Percentiles rank a stretch among this genome's conserved stretches.
Conservation (phyloP, 2,888 invertebrate species). For the Aplocera efformata region DNA sequence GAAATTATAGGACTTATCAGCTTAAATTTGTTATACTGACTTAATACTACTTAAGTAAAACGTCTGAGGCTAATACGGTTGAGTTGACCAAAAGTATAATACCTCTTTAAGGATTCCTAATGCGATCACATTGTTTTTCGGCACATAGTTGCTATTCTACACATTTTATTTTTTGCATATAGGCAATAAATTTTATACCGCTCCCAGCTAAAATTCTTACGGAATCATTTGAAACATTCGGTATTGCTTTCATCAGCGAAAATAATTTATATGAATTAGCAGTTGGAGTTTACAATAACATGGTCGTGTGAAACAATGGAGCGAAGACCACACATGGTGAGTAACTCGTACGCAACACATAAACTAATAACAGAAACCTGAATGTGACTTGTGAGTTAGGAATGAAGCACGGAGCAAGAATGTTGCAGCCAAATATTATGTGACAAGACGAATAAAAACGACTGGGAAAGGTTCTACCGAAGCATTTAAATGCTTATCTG, state of each 20-base stretch:
- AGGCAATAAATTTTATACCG: constrained; percentile 5
- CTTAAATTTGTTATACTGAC: too few relatives aligned
- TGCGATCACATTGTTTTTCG: constrained; percentile 5
- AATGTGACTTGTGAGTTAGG: constrained; percentile 17
- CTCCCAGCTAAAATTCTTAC: constrained; percentile 9
- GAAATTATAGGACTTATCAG: neutral
- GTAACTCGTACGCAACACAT: constrained; percentile 13
- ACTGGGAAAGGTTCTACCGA: too few relatives aligned
- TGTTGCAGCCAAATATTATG: neutral
- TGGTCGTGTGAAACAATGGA: constrained; percentile 37
- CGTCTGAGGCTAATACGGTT: too few relatives aligned
- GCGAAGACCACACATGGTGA: constrained; percentile 37
- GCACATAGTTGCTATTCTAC: constrained; percentile 2
- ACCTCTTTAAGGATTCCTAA: constrained; percentile 3
- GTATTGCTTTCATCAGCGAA: constrained; percentile 13
- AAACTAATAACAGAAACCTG: constrained; percentile 22
- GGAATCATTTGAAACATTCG: constrained; percentile 5
- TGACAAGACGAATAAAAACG: too few relatives aligned
- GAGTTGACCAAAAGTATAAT: too few relatives aligned
- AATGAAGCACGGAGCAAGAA: neutral
- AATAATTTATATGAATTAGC: constrained; percentile 17
- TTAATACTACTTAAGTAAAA: too few relatives aligned
- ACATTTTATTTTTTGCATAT: neutral
- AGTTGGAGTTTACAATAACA: constrained; percentile 28
- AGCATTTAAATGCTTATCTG: too few relatives aligned